A percentile compares a stretch with the other conserved stretches of the same genome.
Evolutionary conservation across 2,888 invertebrate species (phyloP).

Genomic region (Phorcus lineatus): DNA sequence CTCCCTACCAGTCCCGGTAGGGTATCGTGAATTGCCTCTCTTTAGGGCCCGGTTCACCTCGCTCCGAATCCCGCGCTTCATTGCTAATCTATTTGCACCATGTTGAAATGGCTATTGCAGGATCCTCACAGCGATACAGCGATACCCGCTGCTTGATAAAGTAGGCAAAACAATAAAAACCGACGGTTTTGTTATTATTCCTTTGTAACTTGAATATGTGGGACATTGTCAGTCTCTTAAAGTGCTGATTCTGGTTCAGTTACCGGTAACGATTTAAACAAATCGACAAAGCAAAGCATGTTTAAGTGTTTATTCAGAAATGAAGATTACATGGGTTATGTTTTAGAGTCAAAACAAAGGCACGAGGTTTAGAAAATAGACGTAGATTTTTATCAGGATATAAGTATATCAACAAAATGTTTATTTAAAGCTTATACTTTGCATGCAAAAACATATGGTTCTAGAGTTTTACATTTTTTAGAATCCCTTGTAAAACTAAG

Average conservation of each 20-base stretch:
- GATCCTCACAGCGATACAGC: background rate
- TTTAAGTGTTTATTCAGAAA: no score
- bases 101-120: background rate
- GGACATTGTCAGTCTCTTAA: background rate
- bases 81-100: background rate
- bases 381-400: no score
- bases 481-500: no score
- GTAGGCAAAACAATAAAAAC: no score
- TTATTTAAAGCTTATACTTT: no score
- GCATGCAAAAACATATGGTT: no score
- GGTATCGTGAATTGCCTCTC: background rate
- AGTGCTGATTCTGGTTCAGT: background rate
- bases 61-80: background rate
- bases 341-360: no score
- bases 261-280: background rate
- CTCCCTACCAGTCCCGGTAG: background rate
- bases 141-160: background rate
- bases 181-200: no score
- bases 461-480: no score
- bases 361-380: no score
- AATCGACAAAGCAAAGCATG: background rate
- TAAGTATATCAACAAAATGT: no score
- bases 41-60: background rate
- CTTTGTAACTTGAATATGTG: background rate
- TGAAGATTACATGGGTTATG: no score